Percentiles rank a stretch among this genome's conserved stretches.
Evolutionary conservation across 2,888 invertebrate species (phyloP).

Genomic region (Ypsolopha scabrella): DNA sequence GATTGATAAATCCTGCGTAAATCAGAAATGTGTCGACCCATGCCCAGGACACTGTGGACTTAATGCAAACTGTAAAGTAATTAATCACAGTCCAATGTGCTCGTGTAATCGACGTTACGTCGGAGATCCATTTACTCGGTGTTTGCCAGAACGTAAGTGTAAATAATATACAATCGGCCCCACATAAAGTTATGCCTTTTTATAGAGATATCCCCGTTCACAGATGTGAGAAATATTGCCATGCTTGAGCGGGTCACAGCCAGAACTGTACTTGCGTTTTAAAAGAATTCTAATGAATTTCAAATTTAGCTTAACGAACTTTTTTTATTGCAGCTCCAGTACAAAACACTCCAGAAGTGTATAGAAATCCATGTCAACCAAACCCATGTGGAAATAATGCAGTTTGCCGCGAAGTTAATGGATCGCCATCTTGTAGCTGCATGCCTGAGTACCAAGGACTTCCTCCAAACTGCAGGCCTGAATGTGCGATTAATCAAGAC

Average conservation of each 20-base stretch:
- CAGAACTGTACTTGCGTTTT: no score
- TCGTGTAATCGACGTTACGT: constrained; percentile 72
- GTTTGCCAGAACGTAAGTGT: constrained; percentile 64
- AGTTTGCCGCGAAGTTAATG: constrained; percentile 72
- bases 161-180: neutral
- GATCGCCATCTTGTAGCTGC: constrained; percentile 75
- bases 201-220: no score
- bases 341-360: constrained; percentile 34
- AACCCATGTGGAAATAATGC: constrained; percentile 78
- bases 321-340: constrained; percentile 28
- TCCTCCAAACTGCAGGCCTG: constrained; percentile 80
- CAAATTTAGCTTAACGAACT: neutral
- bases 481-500: constrained; percentile 79
- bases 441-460: constrained; percentile 73
- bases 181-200: neutral
- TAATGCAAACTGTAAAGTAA: constrained; percentile 78
- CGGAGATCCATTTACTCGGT: constrained; percentile 79
- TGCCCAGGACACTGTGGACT: constrained; percentile 79
- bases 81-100: constrained; percentile 85
- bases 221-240: no score
- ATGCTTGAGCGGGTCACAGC: no score
- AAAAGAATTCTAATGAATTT: no score
- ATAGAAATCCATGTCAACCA: constrained; percentile 75
- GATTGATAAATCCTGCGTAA: constrained; percentile 77
- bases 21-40: constrained; percentile 82